Evolutionary conservation across 1,140 invertebrate genomes (phyloP), one percentile per base, ranked within the genome.

Genomic region (Drosophila subobscura): DNA sequence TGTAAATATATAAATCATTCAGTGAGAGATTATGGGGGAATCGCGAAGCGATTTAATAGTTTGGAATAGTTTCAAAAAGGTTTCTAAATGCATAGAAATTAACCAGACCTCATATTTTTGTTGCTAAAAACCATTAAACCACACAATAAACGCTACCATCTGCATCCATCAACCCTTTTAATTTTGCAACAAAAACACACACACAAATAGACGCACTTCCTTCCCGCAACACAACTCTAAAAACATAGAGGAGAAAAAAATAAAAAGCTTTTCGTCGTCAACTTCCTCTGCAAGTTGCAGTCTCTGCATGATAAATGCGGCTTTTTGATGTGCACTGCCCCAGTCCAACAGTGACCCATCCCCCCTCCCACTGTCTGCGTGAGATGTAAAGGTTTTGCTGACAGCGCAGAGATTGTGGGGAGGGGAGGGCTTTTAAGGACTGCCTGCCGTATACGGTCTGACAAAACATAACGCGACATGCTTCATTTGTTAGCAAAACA

Each of bases 281-380:
- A 61, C 76, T 74, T 71, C 61, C 72, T 66, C 59, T 50, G 46
- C 50, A 60, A 76, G 75, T 79, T 84, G 58, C 58, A 76, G 33
- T 57, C 72, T 73, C 47, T 66, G 59, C 77, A 72, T 61, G 72
- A 80, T 77, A 77, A 84, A 84, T 86, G 72, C 59, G 55, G 80
- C 61, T 85, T 70, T 65, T 51, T 83, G 59, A 70, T 78, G 79
- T 74, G 10, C 33, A 3, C 1, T 4, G 3, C 33, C 3, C 10
- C 4, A 20, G 16, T 20, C 16, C 16, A 20, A 20, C 16, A 20
- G 16, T 20, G 16, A 0, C 10, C 1, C 25, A 6, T 1, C 25
- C 25, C 5, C 10, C 3, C 33, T 4, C 3, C 33, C 33, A 12
- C 29, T 12, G 46, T 68, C 56, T 63, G 33, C 72, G 51, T 65